Conservation (phyloP, 2,888 invertebrate species). For the Lithophane ornitopus region DNA sequence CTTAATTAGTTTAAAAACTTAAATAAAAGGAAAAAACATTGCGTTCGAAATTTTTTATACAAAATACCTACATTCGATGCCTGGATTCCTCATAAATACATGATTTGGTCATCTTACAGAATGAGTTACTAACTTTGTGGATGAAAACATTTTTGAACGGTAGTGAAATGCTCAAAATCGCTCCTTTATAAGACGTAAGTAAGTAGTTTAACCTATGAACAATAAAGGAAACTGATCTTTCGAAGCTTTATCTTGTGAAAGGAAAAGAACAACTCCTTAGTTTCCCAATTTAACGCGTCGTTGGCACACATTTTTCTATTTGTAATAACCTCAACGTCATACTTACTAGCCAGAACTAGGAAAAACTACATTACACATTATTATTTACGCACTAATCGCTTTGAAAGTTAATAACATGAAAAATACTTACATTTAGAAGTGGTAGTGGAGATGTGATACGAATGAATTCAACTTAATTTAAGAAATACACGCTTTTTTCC, state of each 20-base stretch:
- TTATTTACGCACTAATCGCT: not conserved
- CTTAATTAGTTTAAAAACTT: too few relatives aligned
- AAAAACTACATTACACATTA: not conserved
- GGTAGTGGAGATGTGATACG: constrained; percentile 19
- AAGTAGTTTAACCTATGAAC: too few relatives aligned
- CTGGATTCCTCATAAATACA: not conserved
- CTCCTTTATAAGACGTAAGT: not conserved
- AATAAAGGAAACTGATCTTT: too few relatives aligned
- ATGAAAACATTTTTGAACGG: not conserved
- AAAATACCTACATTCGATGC: not conserved
- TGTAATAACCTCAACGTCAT: constrained; percentile 45
- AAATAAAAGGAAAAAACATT: not conserved
- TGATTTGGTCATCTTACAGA: not conserved
- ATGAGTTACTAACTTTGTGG: not conserved
- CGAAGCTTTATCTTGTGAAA: not conserved
- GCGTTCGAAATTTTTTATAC: too few relatives aligned
- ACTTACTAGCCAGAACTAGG: not conserved
- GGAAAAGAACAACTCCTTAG: too few relatives aligned
- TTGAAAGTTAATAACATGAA: not conserved
- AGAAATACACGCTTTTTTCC: constrained; percentile 48
- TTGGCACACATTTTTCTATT: constrained; percentile 18
- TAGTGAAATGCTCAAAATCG: not conserved
- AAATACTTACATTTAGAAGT: constrained; percentile 47
- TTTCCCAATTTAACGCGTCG: constrained; percentile 1
- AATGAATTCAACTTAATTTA: constrained; percentile 23